Evolutionary conservation across 2,888 invertebrate species (phyloP).

Genomic region (Lordiphosa fenestrarum): DNA sequence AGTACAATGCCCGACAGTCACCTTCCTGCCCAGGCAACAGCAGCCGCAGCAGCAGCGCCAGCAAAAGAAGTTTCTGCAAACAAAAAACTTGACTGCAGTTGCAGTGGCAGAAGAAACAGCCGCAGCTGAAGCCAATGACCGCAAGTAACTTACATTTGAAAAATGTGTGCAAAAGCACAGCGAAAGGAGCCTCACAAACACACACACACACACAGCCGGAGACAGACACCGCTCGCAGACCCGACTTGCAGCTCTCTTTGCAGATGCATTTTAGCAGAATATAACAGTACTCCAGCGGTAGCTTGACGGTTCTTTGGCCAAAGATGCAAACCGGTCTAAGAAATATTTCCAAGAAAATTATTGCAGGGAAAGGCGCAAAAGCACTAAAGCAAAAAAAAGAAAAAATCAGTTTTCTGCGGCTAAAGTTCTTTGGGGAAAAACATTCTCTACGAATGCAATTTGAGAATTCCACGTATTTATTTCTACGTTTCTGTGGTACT

Average conservation of each 20-base stretch:
- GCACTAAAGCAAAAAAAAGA: slow-evolving; percentile 29
- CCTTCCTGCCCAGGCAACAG: slow-evolving; percentile 8
- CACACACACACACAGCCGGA: slow-evolving; percentile 24
- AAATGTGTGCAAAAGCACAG: slow-evolving; percentile 77
- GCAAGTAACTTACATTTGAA: slow-evolving; percentile 80
- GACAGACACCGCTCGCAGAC: slow-evolving; percentile 7
- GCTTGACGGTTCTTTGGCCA: slow-evolving; percentile 61
- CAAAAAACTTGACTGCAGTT: slow-evolving; percentile 7
- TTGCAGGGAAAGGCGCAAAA: slow-evolving; percentile 74
- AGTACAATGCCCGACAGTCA: background rate
- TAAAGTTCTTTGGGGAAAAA: slow-evolving; percentile 31
- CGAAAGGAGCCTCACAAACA: slow-evolving; percentile 59
- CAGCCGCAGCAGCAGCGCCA: slow-evolving; percentile 20
- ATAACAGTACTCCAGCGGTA: slow-evolving; percentile 66
- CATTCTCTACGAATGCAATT: slow-evolving; percentile 31
- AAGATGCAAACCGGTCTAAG: slow-evolving; percentile 68
- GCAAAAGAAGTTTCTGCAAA: slow-evolving; percentile 1
- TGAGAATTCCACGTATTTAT: slow-evolving; percentile 10
- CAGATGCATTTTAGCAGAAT: slow-evolving; percentile 63
- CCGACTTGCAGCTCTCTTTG: slow-evolving; percentile 14
- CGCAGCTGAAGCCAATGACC: slow-evolving; percentile 78
- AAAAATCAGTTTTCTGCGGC: slow-evolving; percentile 39
- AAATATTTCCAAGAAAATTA: slow-evolving; percentile 76
- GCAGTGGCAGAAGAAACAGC: slow-evolving; percentile 23
- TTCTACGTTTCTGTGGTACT: too few species aligned